phyloP scores from a whole-genome alignment of 35 echinoderm and acorn worm genomes.

The Apostichopus parvimensis region DNA sequence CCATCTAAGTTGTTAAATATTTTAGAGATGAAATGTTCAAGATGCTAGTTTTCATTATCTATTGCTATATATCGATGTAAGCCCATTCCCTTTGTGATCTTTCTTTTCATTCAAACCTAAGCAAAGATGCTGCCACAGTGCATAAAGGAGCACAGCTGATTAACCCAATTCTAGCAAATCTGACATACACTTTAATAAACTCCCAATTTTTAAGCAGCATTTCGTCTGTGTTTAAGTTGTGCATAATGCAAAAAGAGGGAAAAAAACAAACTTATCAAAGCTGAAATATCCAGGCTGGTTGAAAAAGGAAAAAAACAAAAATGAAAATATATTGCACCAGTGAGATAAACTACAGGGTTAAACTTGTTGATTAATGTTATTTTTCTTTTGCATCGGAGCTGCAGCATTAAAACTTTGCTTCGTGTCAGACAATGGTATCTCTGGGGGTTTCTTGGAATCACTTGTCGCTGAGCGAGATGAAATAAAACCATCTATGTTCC shows the following conservation, averaged over 20 bases:
- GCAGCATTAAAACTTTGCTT: neutral
- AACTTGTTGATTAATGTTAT: conserved; percentile 1
- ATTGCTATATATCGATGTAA: no score
- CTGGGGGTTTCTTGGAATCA: neutral
- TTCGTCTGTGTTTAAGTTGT: no score
- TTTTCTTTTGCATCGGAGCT: conserved; percentile 22
- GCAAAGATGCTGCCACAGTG: no score
- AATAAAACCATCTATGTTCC: conserved; percentile 19
- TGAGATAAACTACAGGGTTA: conserved; percentile 33
- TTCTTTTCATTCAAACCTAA: no score
- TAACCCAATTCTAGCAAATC: no score
- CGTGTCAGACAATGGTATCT: neutral
- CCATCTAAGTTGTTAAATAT: no score
- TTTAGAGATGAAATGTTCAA: no score
- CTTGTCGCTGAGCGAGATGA: neutral
- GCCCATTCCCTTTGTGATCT: no score
- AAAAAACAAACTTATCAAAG: neutral
- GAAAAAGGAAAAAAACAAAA: conserved; percentile 5
- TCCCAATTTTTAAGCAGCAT: no score
- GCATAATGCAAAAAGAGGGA: neutral
- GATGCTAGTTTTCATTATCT: no score
- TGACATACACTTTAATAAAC: no score
- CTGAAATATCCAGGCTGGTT: conserved; percentile 11
- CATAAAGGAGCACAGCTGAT: no score
- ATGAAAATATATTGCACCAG: conserved; percentile 30